A percentile compares a stretch with the other conserved stretches of the same genome.
phyloP scores from a whole-genome alignment of 1,140 invertebrate species.

The Drosophila serrata region DNA sequence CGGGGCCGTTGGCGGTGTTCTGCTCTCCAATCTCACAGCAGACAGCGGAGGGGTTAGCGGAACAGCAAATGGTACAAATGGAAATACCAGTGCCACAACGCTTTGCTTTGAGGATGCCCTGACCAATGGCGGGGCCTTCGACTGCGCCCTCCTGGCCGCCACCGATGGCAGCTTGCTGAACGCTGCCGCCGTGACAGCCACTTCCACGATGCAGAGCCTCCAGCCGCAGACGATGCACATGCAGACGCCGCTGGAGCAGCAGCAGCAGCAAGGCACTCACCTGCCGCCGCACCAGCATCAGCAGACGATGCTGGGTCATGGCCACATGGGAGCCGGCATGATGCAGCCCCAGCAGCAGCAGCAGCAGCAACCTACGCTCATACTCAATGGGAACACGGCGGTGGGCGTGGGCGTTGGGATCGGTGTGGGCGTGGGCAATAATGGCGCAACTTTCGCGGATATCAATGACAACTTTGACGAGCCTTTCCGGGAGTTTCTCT shows the following conservation, averaged over 20 bases:
- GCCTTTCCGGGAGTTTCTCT: conserved; percentile 79
- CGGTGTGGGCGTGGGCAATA: conserved; percentile 28
- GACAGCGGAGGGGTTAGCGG: conserved; percentile 21
- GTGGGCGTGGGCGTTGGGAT: conserved; percentile 40
- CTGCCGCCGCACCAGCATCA: conserved; percentile 36
- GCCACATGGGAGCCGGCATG: conserved; percentile 57
- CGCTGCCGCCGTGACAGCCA: conserved; percentile 48
- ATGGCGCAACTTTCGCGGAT: conserved; percentile 56
- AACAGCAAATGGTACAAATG: conserved; percentile 13
- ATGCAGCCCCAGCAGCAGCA: conserved; percentile 58
- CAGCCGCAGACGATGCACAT: conserved; percentile 69
- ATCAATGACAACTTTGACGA: conserved; percentile 82
- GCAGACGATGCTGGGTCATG: conserved; percentile 62
- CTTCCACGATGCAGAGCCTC: conserved; percentile 52
- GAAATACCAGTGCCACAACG: conserved; percentile 19
- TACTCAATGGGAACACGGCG: conserved; percentile 61
- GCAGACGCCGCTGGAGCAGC: conserved; percentile 52
- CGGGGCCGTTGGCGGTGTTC: conserved; percentile 64
- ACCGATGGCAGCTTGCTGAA: conserved; percentile 59
- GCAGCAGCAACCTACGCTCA: conserved; percentile 57
- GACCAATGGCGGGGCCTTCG: conserved; percentile 57
- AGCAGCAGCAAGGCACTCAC: conserved; percentile 33
- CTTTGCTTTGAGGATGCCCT: conserved; percentile 68
- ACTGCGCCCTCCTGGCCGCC: conserved; percentile 72
- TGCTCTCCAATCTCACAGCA: conserved; percentile 56